Percentiles rank a stretch among this genome's conserved stretches.
phyloP scores from a whole-genome alignment of 2,888 invertebrate genomes.

The Synergus itoensis region DNA sequence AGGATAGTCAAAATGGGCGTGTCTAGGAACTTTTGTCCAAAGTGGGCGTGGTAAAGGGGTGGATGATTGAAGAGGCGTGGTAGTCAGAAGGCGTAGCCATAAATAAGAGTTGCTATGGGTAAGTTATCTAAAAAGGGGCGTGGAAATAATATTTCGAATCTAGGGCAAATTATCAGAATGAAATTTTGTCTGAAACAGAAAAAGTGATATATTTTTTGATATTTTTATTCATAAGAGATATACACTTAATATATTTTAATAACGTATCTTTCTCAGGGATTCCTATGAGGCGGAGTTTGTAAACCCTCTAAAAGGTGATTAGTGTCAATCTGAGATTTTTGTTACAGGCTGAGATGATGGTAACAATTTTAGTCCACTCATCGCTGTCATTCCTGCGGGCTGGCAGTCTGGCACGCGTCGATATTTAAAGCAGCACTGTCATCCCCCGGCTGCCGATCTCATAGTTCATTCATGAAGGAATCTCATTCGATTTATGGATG shows the following conservation, averaged over 20 bases:
- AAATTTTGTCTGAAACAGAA: too few relatives aligned
- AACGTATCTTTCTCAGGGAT: neutral
- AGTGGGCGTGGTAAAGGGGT: too few relatives aligned
- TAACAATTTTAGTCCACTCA: slow-evolving; percentile 59
- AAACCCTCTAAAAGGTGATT: neutral
- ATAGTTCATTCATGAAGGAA: slow-evolving; percentile 62
- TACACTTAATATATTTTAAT: neutral
- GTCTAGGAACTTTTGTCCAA: too few relatives aligned
- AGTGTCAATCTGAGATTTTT: neutral
- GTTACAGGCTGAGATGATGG: neutral
- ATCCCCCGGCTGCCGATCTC: slow-evolving; percentile 59
- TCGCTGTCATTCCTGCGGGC: slow-evolving; percentile 57
- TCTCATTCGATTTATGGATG: slow-evolving; percentile 55
- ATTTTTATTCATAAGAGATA: too few relatives aligned
- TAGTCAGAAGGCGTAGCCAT: too few relatives aligned
- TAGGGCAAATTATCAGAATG: too few relatives aligned
- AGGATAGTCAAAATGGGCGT: too few relatives aligned
- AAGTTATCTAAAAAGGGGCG: too few relatives aligned
- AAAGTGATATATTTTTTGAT: too few relatives aligned
- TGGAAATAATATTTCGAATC: too few relatives aligned
- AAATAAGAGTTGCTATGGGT: too few relatives aligned
- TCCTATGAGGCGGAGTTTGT: neutral
- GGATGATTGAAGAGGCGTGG: too few relatives aligned
- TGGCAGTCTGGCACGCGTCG: slow-evolving; percentile 57
- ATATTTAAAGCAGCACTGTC: slow-evolving; percentile 69